Evolutionary conservation across 30 jellyfish, hydroid and myxozoan species (phyloP).

Genomic region (Chrysaora quinquecirrha): DNA sequence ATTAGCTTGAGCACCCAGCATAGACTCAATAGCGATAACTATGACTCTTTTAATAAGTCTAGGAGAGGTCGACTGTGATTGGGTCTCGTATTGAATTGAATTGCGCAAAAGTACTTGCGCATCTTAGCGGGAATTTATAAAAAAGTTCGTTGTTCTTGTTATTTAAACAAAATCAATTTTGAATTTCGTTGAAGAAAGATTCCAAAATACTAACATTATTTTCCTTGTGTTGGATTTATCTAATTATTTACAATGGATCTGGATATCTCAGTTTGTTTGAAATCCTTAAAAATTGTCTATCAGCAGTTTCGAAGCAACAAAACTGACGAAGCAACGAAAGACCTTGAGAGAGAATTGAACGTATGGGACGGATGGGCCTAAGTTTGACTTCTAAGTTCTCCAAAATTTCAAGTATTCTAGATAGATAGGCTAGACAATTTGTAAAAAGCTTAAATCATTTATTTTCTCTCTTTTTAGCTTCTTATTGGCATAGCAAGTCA

Average conservation of each 20-base stretch:
- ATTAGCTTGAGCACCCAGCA: no score
- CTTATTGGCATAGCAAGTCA: slow-evolving; percentile 40
- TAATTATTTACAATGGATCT: neutral
- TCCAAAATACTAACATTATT: neutral
- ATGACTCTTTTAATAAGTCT: no score
- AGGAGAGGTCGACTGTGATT: neutral
- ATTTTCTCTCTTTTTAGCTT: slow-evolving; percentile 18
- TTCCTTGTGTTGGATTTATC: neutral
- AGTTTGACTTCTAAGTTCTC: neutral
- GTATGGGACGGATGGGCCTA: neutral
- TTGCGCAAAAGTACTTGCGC: neutral
- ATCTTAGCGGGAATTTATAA: no score
- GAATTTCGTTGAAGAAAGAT: neutral
- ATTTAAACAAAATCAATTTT: neutral
- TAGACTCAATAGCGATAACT: no score
- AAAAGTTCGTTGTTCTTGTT: neutral
- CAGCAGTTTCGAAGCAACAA: neutral
- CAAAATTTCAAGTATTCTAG: neutral
- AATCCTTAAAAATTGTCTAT: neutral
- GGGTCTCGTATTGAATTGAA: neutral
- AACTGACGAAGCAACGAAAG: neutral
- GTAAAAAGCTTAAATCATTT: neutral
- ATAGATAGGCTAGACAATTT: neutral
- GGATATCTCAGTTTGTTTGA: neutral
- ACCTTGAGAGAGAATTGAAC: neutral